Conservation (phyloP, 2,113 vertebrate species). For the Myrmecophaga tridactyla region DNA sequence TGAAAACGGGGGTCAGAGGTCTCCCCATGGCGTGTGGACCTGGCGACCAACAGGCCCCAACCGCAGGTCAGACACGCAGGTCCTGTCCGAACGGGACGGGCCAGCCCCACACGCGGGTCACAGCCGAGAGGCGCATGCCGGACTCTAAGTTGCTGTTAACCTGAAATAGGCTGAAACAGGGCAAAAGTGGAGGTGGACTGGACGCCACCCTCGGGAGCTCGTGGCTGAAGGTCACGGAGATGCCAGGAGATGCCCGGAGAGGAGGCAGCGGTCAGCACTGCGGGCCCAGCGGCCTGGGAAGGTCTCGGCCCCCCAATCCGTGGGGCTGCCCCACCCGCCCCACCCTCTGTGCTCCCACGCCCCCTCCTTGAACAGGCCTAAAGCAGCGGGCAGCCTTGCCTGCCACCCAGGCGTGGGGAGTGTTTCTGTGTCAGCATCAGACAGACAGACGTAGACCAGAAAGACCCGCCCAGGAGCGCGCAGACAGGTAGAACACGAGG, state of each 20-base stretch:
- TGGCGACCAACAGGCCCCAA: no score
- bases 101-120: no score
- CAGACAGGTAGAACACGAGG: rapidly evolving
- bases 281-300: rapidly evolving
- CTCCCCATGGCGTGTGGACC: no score
- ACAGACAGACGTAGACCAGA: not conserved
- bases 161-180: rapidly evolving
- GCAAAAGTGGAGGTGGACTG: not conserved
- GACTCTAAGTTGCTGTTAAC: rapidly evolving
- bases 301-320: not conserved
- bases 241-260: not conserved
- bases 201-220: not conserved
- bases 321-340: rapidly evolving
- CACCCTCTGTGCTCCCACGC: not conserved
- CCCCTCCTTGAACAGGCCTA: not conserved
- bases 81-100: no score
- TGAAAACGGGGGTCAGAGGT: no score
- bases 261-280: rapidly evolving
- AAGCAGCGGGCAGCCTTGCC: not conserved
- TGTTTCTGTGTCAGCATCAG: not conserved
- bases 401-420: not conserved
- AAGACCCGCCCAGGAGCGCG: rapidly evolving
- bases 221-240: rapidly evolving
- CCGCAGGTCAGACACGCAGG: rapidly evolving
- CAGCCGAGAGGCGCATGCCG: rapidly evolving